phyloP scores from a whole-genome alignment of 2,888 invertebrate genomes.

The Tipula lateralis region DNA sequence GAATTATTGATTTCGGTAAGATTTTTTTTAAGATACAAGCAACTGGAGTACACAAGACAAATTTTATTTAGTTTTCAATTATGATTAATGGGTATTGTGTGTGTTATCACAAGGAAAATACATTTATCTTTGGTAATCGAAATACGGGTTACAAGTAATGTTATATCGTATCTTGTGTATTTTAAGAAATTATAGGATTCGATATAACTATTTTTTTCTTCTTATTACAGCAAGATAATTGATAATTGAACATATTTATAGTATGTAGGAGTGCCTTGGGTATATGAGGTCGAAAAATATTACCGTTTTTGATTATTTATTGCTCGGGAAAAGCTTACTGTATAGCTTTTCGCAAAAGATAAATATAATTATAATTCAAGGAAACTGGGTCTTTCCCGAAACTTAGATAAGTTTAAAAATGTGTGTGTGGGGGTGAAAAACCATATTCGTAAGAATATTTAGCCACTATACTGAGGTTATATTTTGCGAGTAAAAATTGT shows the following conservation, averaged over 20 bases:
- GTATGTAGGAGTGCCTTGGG: too few species aligned
- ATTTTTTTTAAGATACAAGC: neutral
- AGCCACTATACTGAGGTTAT: too few species aligned
- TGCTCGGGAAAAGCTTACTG: too few species aligned
- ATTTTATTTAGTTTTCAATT: constrained; percentile 11
- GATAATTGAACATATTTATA: neutral
- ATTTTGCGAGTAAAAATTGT: too few species aligned
- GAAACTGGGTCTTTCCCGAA: too few species aligned
- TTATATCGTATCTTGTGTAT: neutral
- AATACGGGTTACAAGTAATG: neutral
- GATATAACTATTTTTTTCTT: neutral
- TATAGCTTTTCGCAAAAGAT: too few species aligned
- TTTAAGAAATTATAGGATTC: neutral
- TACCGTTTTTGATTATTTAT: too few species aligned
- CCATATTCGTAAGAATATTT: too few species aligned
- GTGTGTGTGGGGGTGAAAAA: too few species aligned
- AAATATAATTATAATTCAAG: too few species aligned
- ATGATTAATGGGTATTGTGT: neutral
- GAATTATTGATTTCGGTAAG: neutral
- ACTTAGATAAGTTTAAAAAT: too few species aligned
- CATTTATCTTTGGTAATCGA: neutral
- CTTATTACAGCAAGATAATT: neutral
- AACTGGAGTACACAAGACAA: neutral
- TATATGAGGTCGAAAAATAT: too few species aligned
- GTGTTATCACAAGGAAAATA: neutral